Evolutionary conservation across 1,140 invertebrate genomes (phyloP), one percentile per base, ranked within the genome.

Genomic region (Theocolax elegans): DNA sequence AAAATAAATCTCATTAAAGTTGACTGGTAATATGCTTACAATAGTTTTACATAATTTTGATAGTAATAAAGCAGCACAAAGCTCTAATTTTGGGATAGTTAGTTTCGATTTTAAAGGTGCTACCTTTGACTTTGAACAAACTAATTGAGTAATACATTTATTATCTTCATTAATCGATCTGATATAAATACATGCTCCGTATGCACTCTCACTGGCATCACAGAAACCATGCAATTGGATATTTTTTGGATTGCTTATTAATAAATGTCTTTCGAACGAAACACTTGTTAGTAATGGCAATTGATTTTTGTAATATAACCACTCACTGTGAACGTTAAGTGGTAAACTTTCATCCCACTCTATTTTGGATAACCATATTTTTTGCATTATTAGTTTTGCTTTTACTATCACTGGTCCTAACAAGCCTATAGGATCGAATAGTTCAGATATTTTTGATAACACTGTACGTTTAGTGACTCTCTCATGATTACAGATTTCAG

Each of bases 51-150:
- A 46, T 2, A 46, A 9, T 62, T 17, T 4, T n/a, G 29, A 19
- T 13, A 49, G 8, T 29, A 29, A 29, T 53, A 53, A 29, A 7
- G 49, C 49, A 7, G 7, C 19, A 40, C 25, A 40, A 1, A 66
- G 25, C 27, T 66, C 49, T 8, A 31, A 15, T 25, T 23, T n/a
- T 46, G 25, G 2, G 27, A 27, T 8, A 79, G 68, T 83, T 84
- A 1, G 81, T 74, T 25, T 72, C 0, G 19, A 21, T 31, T 38
- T 51, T 3, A 68, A 35, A 0, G 67, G 67, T 6, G 68, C 60
- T 23, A 71, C 60, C 13, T 62, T 53, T 0, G 68, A 71, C 23
- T 71, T 64, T 1, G 68, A 21, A 23, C 60, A 76, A 7, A 82
- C 12, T 9, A 83, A 54, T 8, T 54, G 38, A 13, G 73, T 53